Base-by-base conservation (phyloP, 2,797 vertebrate species). In the Chrysolophus pictus region DNA sequence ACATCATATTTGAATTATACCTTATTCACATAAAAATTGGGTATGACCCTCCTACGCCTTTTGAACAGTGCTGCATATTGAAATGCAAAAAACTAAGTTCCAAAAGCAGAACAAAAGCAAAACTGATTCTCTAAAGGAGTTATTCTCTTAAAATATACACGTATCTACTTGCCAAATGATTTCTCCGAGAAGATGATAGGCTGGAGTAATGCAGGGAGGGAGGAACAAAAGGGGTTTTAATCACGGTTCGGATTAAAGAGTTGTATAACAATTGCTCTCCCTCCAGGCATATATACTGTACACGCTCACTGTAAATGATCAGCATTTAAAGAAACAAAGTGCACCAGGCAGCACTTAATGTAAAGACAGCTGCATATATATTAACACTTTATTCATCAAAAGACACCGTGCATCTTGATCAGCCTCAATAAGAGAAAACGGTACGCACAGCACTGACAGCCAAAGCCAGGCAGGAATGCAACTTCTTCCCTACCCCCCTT, bases 161-260 rank as follows among this genome's bases (percentile, higher is more conserved):
- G 35, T 92, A 94, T 90, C 89, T 95, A 84, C 92, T 95, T 94
- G 95, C 91, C 94, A 95, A 94, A 96, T 90, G 73, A 96, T 93
- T 95, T 92, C 84, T 74, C 82, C 41, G 84, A 94, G 91, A 95
- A 94, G 95, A 95, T 93, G 94, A 95, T 96, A 96, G 96, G 94
- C 88, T 93, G 74, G 87, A 72, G 93, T 55, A 91, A 75, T 11
- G 81, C 88, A 82, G 84, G 78, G 88, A 95, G 90, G 85, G 84
- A 92, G 88, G 80, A 95, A 95, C 91, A 96, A 96, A 96, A 91
- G 74, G 64, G 71, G 75, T 87, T 95, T 97, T 96, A 96, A 95
- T 94, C 90, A 95, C 17, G 84, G 89, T 71, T 92, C 1, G 12
- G 91, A 96, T 97, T 96, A 95, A 95, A 72, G 92, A 95, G 87